Percentiles rank a stretch among this genome's conserved stretches.
phyloP scores from a whole-genome alignment of 2,113 vertebrate species.

The Chaetodon trifascialis region DNA sequence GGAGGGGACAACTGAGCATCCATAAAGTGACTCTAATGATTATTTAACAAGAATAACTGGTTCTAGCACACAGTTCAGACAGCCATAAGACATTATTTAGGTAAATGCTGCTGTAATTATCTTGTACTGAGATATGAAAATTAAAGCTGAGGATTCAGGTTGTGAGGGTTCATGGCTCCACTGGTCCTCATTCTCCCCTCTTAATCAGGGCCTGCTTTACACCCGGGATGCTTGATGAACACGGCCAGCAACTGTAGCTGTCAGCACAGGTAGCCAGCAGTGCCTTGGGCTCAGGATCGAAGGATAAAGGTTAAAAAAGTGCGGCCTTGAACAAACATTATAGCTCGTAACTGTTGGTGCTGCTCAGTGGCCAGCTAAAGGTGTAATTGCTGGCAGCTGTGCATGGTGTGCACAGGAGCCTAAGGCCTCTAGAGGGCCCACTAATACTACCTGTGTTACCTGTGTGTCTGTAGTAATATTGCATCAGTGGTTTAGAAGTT shows the following conservation, averaged over 20 bases:
- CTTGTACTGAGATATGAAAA: background rate
- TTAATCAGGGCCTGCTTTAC: slow-evolving; percentile 1
- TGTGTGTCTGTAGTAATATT: slow-evolving; percentile 2
- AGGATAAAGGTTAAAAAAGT: slow-evolving; percentile 19
- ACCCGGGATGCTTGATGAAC: slow-evolving; percentile 1
- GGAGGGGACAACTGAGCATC: background rate
- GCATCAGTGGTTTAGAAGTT: slow-evolving; percentile 22
- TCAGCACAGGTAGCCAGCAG: slow-evolving; percentile 20
- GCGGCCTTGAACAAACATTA: background rate
- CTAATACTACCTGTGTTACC: slow-evolving; percentile 53
- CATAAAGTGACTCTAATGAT: slow-evolving; percentile 21
- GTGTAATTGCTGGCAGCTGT: background rate
- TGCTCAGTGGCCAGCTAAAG: background rate
- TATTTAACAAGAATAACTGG: slow-evolving; percentile 1
- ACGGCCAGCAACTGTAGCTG: background rate
- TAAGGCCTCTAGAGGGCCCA: slow-evolving; percentile 68
- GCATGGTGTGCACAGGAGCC: background rate
- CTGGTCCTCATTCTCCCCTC: background rate
- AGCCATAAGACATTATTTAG: background rate
- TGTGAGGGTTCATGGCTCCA: background rate
- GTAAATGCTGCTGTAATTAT: background rate
- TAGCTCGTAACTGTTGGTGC: background rate
- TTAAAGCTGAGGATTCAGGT: background rate
- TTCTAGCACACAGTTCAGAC: background rate
- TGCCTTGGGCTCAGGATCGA: background rate